These are phyloP conservation scores for Leptoclinus maculatus DNA, from an alignment of 2,797 vertebrate genomes.

Conservation along the genomic window DNA sequence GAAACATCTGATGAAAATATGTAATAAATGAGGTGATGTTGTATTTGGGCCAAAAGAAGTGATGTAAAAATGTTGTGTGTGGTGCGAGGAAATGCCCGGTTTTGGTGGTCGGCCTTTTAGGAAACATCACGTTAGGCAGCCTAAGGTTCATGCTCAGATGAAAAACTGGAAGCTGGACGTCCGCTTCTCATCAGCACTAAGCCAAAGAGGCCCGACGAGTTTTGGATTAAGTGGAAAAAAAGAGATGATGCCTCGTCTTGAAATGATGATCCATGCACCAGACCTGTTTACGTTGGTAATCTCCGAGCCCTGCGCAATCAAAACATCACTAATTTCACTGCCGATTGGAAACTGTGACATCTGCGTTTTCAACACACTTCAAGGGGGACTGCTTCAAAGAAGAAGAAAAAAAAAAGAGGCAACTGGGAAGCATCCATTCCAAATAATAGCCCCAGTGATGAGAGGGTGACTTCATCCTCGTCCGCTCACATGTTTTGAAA, in stretches of 20 bases:
- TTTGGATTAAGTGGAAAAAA: conserved; percentile 67
- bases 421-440: conserved; percentile 60
- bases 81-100: neutral
- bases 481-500: conserved; percentile 62
- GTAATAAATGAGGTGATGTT: neutral
- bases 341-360: conserved; percentile 79
- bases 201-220: conserved; percentile 64
- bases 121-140: conserved; percentile 59
- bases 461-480: conserved; percentile 71
- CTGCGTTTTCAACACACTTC: conserved; percentile 61
- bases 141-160: conserved; percentile 59
- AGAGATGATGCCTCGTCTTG: conserved; percentile 64
- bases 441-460: conserved; percentile 67
- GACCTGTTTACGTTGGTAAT: conserved; percentile 79
- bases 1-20: neutral
- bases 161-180: conserved; percentile 73
- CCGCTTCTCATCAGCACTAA: conserved; percentile 78
- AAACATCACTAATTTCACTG: conserved; percentile 79
- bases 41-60: neutral
- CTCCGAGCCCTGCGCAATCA: conserved; percentile 71
- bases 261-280: conserved; percentile 72
- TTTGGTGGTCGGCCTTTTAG: conserved; percentile 42
- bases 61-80: neutral
- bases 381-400: conserved; percentile 56
- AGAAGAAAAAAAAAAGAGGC: neutral